Percentiles rank a stretch among this genome's conserved stretches.
These are phyloP conservation scores for Prunella strophiata DNA, from an alignment of 2,797 vertebrate genomes.

Conservation along the genomic window DNA sequence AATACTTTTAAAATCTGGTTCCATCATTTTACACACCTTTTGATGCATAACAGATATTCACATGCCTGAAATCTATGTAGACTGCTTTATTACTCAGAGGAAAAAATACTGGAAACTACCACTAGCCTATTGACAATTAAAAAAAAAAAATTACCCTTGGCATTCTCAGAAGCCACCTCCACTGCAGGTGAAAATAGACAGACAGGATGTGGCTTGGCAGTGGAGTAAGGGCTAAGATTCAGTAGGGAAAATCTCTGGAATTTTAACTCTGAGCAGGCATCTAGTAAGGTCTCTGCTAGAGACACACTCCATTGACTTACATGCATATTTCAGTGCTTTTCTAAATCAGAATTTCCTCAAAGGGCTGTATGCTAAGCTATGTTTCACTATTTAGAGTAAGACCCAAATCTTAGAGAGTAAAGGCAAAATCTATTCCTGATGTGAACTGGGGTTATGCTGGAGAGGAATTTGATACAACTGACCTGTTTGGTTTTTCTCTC, in stretches of 20 bases:
- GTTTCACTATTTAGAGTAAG: neutral
- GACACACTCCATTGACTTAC: neutral
- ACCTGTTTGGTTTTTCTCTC: neutral
- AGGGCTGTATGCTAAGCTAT: neutral
- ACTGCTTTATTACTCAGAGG: neutral
- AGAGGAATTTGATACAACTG: conserved; percentile 19
- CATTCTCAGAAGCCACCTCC: neutral
- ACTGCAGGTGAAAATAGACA: neutral
- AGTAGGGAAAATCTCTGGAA: neutral
- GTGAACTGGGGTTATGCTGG: neutral
- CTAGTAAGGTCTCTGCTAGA: neutral
- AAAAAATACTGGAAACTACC: neutral
- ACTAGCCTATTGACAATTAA: neutral
- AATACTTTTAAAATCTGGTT: neutral
- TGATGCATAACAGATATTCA: neutral
- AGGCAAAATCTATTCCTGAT: neutral
- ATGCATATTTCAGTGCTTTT: conserved; percentile 44
- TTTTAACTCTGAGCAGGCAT: neutral
- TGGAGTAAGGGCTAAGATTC: neutral
- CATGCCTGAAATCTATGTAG: neutral
- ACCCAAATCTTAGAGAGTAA: neutral
- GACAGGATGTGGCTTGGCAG: neutral
- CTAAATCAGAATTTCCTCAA: conserved; percentile 48
- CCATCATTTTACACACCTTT: neutral
- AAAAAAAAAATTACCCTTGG: neutral